phyloP scores from a whole-genome alignment of 2,888 invertebrate genomes.

The Latrodectus elegans region DNA sequence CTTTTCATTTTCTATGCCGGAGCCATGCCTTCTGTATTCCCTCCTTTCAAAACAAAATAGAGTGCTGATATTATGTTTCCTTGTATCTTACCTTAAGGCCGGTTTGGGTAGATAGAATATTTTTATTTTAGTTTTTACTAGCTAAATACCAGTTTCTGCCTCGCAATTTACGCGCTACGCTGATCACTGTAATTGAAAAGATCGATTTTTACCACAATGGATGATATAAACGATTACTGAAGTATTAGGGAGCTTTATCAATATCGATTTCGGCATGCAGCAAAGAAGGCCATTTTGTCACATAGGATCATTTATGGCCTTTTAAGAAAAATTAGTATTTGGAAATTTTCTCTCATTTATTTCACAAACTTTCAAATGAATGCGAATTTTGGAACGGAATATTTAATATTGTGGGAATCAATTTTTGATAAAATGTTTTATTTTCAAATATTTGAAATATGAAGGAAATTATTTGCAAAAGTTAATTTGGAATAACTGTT shows the following conservation, averaged over 20 bases:
- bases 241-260: constrained; percentile 31
- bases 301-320: no score
- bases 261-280: constrained; percentile 26
- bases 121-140: constrained; percentile 20
- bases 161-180: constrained; percentile 50
- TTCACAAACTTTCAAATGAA: no score
- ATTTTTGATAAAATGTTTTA: no score
- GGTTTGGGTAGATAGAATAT: constrained; percentile 5
- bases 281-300: not conserved
- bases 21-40: constrained; percentile 28
- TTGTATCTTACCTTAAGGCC: constrained; percentile 20
- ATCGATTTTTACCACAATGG: constrained; percentile 57
- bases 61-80: constrained; percentile 31
- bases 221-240: constrained; percentile 44
- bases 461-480: no score
- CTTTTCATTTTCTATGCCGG: constrained; percentile 17
- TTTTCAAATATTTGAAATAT: no score
- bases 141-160: constrained; percentile 13
- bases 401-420: no score
- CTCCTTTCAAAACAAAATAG: constrained; percentile 29
- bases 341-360: no score
- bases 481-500: no score
- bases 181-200: constrained; percentile 59
- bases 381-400: no score
- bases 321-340: no score